Percentiles rank a stretch among this genome's conserved stretches.
phyloP scores from a whole-genome alignment of 2,797 vertebrate species.

The Poeciliopsis paucimaculata region DNA sequence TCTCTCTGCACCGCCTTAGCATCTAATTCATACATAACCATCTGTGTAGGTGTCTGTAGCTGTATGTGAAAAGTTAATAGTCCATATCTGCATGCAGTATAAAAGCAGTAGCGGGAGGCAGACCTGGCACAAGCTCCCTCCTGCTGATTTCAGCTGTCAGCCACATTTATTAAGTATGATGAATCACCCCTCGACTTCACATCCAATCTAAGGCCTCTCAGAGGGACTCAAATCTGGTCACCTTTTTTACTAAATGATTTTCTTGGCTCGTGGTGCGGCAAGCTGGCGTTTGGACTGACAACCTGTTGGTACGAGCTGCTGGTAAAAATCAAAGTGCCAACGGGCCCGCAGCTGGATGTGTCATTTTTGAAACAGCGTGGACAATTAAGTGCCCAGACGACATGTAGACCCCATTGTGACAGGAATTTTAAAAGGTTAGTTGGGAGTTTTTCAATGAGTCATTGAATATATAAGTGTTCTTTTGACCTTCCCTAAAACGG shows the following conservation, averaged over 20 bases:
- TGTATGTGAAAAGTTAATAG: constrained; percentile 69
- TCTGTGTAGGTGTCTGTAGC: constrained; percentile 32
- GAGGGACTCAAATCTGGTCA: constrained; percentile 77
- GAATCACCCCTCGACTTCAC: constrained; percentile 77
- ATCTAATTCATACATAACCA: constrained; percentile 7
- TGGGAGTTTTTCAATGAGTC: constrained; percentile 9
- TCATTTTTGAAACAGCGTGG: constrained; percentile 50
- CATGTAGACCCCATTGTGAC: constrained; percentile 14
- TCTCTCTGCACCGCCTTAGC: neutral
- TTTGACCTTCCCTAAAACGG: constrained; percentile 44
- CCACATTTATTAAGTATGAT: constrained; percentile 82
- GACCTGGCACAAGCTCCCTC: constrained; percentile 68
- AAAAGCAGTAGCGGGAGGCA: constrained; percentile 59
- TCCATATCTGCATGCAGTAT: constrained; percentile 72
- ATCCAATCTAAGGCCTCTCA: constrained; percentile 80
- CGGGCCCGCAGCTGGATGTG: constrained; percentile 57
- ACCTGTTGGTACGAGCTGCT: constrained; percentile 53
- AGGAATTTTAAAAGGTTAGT: constrained; percentile 15
- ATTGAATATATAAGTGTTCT: constrained; percentile 26
- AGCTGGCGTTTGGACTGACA: constrained; percentile 51
- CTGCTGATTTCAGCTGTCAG: constrained; percentile 79
- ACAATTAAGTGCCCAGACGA: constrained; percentile 58
- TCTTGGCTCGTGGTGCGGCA: constrained; percentile 61
- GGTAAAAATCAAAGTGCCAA: constrained; percentile 57
- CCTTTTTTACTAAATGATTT: constrained; percentile 81